Conservation (phyloP, 2,797 vertebrate genomes). For the Rhabdomys pumilio region DNA sequence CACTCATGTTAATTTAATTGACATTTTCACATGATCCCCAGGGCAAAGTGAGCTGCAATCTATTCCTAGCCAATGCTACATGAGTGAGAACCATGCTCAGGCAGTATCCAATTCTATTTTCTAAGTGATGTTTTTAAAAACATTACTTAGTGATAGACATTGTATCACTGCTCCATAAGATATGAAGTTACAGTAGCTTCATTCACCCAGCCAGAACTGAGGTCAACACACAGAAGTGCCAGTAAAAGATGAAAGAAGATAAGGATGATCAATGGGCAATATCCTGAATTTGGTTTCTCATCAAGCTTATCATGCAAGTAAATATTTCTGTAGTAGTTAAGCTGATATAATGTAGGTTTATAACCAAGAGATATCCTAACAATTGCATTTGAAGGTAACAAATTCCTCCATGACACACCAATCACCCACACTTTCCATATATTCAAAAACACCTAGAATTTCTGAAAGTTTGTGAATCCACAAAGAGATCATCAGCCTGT, state of each 20-base stretch:
- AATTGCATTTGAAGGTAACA: not conserved
- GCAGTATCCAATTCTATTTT: too few relatives aligned
- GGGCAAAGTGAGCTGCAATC: not conserved
- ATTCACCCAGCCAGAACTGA: not conserved
- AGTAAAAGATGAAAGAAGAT: not conserved
- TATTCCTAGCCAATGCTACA: not conserved
- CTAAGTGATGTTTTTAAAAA: too few relatives aligned
- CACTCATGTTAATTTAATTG: not conserved
- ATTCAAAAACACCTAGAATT: not conserved
- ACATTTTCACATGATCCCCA: not conserved
- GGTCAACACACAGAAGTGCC: not conserved
- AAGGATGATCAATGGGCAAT: not conserved
- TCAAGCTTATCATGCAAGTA: not conserved
- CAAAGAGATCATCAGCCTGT: not conserved
- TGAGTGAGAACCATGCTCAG: not conserved
- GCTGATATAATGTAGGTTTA: not conserved
- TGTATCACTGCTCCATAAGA: too few relatives aligned
- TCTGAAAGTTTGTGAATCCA: not conserved
- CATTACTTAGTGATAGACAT: not conserved
- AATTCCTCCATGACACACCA: not conserved
- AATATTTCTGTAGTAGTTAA: not conserved
- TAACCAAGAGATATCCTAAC: not conserved
- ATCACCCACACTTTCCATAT: not conserved
- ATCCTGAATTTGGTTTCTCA: not conserved
- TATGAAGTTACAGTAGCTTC: not conserved